Base-by-base conservation (phyloP, 2,888 invertebrate genomes). In the Liopterus haemorrhoidalis region DNA sequence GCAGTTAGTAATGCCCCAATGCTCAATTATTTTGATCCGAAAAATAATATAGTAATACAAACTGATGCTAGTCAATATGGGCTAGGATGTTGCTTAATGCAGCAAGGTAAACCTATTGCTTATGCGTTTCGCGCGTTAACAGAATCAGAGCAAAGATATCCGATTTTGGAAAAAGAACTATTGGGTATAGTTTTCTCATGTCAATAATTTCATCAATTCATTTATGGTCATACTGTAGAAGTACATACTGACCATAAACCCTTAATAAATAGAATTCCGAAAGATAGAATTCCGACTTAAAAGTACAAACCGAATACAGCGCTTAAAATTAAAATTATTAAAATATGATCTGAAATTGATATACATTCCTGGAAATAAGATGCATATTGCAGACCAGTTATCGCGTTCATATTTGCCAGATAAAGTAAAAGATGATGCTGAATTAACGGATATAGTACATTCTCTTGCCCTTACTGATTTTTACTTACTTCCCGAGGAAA, bases 281-380 rank as follows among this genome's bases (percentile, higher is more conserved):
- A 44, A 24, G 44, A 44, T 30, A n/a, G 37, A n/a, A n/a, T n/a
- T n/a, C n/a, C n/a, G 28, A 8, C 20, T 27, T 38, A 38, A 38
- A 12, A 3, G 25, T 15, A 15, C 16, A n/a, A 19, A n/a, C 28
- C 46, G 60, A 38, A 36, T 62, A 9, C 60, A 61, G 46, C 48
- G 57, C 49, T 49, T 61, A 49, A 54, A 56, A 40, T 48, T 60
- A 41, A 55, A 51, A 33, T 45, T 61, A 19, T 28, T 59, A n/a
- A 61, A 56, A 49, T 63, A 62, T 48, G 15, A 52, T 32, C 27
- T 52, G 8, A 9, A 35, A 50, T 12, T 41, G 37, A 11, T 54
- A 55, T 53, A 40, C 20, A n/a, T 40, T 14, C 31, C 40, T 5
- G 31, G 31, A 20, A 18, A 21, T 14, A 8, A 31, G 15, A 40